A percentile compares a stretch with the other conserved stretches of the same genome.
Conservation (phyloP, 2,797 vertebrate genomes). For the Lates japonicus region DNA sequence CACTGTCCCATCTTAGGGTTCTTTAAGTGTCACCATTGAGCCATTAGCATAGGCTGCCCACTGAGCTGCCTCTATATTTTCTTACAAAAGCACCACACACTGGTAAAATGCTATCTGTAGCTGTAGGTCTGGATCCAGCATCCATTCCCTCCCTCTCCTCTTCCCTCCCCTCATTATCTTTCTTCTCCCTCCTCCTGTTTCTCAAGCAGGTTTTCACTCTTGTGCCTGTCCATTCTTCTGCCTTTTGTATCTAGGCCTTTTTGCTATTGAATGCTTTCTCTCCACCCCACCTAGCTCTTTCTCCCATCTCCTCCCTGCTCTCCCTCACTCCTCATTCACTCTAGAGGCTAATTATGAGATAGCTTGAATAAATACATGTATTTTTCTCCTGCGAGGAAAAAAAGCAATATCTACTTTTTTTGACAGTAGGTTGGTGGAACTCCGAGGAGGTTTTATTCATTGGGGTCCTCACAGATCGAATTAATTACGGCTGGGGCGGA, state of each 20-base stretch:
- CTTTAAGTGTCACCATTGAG: slow-evolving; percentile 54
- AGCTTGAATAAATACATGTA: slow-evolving; percentile 94
- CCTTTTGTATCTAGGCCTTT: slow-evolving; percentile 84
- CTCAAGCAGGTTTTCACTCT: slow-evolving; percentile 79
- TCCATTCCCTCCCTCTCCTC: background rate
- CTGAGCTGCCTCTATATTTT: slow-evolving; percentile 41
- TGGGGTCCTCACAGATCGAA: slow-evolving; percentile 80
- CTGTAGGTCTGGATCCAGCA: slow-evolving; percentile 60
- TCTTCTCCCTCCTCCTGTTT: slow-evolving; percentile 67
- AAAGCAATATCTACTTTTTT: slow-evolving; percentile 79
- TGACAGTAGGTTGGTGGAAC: slow-evolving; percentile 85
- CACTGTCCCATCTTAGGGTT: slow-evolving; percentile 47
- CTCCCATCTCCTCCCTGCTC: slow-evolving; percentile 66
- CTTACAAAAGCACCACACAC: slow-evolving; percentile 39
- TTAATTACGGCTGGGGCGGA: slow-evolving; percentile 66
- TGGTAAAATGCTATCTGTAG: slow-evolving; percentile 56
- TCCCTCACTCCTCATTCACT: slow-evolving; percentile 78
- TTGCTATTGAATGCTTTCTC: slow-evolving; percentile 83
- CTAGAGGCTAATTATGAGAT: slow-evolving; percentile 92
- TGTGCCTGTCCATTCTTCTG: slow-evolving; percentile 79
- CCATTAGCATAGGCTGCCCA: slow-evolving; percentile 37
- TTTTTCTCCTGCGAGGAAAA: slow-evolving; percentile 80
- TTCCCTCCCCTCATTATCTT: slow-evolving; percentile 25
- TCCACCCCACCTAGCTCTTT: slow-evolving; percentile 70
- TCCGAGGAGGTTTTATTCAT: slow-evolving; percentile 89